phyloP scores from a whole-genome alignment of 2,888 invertebrate species.

The Trichogramma dendrolimi region DNA sequence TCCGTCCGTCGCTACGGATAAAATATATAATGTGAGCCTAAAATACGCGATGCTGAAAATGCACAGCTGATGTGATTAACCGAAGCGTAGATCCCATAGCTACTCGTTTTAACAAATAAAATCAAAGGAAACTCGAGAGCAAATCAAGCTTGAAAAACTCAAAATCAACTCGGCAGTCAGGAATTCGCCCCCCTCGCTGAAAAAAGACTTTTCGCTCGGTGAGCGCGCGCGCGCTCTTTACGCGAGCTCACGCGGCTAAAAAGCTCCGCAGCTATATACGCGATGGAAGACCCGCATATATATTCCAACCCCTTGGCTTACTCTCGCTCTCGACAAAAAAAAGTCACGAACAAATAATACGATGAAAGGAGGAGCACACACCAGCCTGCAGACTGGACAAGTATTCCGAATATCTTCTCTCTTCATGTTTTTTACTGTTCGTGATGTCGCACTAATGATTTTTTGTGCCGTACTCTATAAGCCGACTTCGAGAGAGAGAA shows the following conservation, averaged over 20 bases:
- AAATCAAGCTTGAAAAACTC: slow-evolving; percentile 22
- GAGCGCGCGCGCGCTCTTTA: no score
- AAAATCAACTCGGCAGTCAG: slow-evolving; percentile 10
- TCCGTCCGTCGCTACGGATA: no score
- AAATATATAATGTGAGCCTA: no score
- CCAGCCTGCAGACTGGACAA: neutral
- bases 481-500: no score
- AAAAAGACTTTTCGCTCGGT: slow-evolving; percentile 6
- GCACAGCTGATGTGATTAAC: no score
- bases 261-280: neutral
- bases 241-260: slow-evolving; percentile 3
- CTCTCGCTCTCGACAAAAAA: neutral
- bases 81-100: no score
- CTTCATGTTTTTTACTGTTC: no score
- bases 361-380: slow-evolving; percentile 12
- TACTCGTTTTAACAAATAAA: neutral
- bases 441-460: no score
- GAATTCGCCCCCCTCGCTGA: neutral
- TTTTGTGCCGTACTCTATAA: no score
- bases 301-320: neutral
- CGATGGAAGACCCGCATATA: no score
- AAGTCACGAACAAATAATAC: slow-evolving; percentile 16
- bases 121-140: slow-evolving; percentile 8
- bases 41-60: no score
- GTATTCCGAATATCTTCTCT: no score